Evolutionary conservation across 2,113 vertebrate genomes (phyloP), one percentile per base, ranked within the genome.

Genomic region (Nothobranchius kuhntae): DNA sequence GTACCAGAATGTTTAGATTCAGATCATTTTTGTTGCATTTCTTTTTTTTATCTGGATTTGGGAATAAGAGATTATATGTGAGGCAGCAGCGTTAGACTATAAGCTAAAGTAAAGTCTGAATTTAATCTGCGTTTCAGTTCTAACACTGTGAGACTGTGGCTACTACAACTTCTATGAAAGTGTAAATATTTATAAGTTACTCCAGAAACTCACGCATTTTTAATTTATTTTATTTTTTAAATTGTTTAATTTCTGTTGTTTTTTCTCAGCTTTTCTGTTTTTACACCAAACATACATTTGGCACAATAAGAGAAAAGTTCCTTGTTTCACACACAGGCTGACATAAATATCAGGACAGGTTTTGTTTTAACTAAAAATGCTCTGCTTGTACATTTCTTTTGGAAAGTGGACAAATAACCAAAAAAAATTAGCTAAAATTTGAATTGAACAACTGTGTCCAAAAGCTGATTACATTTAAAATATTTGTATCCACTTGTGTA

Each of bases 141-240:
- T 82, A 86, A 84, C 88, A 83, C 85, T 91, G 86, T 83, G 71
- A 87, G 80, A 77, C 54, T 64, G 58, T 50, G 64, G 70, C 83
- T 68, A 77, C 63, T 68, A 71, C 46, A 14, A 70, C 17, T 61
- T 79, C 64, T 85, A 73, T 77, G 13, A 84, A 82, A 77, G 53
- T 90, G 86, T 89, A 87, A 86, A 90, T 90, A 87, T 57, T 73
- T 51, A 59, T 13, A 65, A 44, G 46, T 71, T 65, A 71, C 69
- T 86, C 68, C 66, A 75, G 42, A 46, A 84, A 76, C 52, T 70
- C 71, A 61, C 72, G 51, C 15, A 1, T 52, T 68, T 87, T 84
- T 88, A 69, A 89, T 86, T 89, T 91, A 91, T 91, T 88, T 82
- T 38, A 55, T 71, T 72, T 62, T 45, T 77, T 36, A 46, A 17